These are phyloP conservation scores for Halcyon senegalensis DNA, from an alignment of 2,113 vertebrate genomes.

Conservation along the genomic window DNA sequence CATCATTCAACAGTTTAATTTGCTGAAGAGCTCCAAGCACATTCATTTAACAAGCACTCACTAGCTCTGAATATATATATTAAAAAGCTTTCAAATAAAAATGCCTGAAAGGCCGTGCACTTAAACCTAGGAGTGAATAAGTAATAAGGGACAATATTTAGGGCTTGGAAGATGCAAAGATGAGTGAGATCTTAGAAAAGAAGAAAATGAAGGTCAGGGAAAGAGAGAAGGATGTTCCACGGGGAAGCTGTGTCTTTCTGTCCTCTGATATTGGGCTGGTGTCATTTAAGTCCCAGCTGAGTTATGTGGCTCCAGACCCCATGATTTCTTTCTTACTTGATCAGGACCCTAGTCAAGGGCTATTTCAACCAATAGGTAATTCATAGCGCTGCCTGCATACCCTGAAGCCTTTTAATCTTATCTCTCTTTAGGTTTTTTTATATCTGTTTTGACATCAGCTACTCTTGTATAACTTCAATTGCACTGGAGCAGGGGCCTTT, in stretches of 20 bases:
- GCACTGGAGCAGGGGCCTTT: neutral
- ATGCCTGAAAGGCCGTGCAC: neutral
- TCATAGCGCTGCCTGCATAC: neutral
- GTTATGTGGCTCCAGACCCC: neutral
- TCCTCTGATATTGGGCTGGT: neutral
- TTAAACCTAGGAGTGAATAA: neutral
- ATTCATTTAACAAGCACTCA: neutral
- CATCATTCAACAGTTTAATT: conserved; percentile 16
- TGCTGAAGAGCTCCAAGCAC: conserved; percentile 21
- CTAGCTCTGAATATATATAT: neutral
- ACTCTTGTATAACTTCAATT: neutral
- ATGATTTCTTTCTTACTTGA: neutral
- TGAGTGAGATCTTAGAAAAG: neutral
- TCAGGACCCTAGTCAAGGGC: neutral
- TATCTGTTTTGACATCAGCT: neutral
- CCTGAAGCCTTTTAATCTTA: neutral
- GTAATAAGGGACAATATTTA: neutral
- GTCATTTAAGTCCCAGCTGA: neutral
- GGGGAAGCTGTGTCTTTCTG: neutral
- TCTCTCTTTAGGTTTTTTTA: neutral
- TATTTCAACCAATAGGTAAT: neutral
- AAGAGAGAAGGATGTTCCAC: neutral
- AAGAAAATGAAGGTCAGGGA: neutral
- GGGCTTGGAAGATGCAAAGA: neutral
- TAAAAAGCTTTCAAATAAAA: neutral